Base-by-base conservation (phyloP, 2,113 vertebrate genomes). In the Pterocles orientalis region DNA sequence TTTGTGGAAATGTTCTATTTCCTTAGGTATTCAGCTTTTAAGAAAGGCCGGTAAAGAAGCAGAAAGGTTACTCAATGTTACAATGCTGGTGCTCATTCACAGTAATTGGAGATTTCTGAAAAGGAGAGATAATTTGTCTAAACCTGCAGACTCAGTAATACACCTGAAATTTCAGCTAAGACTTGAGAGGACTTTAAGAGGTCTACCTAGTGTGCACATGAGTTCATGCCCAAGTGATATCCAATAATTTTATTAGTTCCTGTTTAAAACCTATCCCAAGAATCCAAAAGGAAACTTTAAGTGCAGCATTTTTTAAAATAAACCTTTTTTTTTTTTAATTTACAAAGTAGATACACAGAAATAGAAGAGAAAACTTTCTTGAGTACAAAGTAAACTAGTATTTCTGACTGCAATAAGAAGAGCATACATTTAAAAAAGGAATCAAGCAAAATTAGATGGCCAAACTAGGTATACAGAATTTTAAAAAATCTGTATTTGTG, bases 31-130 rank as follows among this genome's bases (percentile, higher is more conserved):
- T 92, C 81, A 96, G 34, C 92, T 87, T 96, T 94, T 90, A 65
- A 92, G 87, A 88, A 69, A 78, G 36, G 61, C 41, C 90, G 94
- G 84, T 43, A 80, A 75, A 86, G 95, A 90, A 57, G n/a, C 54
- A 65, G 33, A 94, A 75, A 78, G 33, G 66, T 95, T 86, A 88
- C 29, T 10, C 86, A 95, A 78, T 54, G 60, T 62, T 94, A 93
- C 76, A 91, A 2, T 79, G 39, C 66, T n/a, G 23, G 24, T 77
- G 78, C 33, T 87, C 56, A 87, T 72, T 71, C 78, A 92, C 64
- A 88, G 89, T 82, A 97, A 92, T 77, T 43, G 96, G 88, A 92
- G 91, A 51, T 89, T 92, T 92, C 83, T 80, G 91, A 93, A 97
- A 86, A 86, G 29, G 73, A 80, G 48, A 51, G 48, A 65, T 50